Conservation (phyloP, 1,140 invertebrate species). For the Odontomachus brunneus region DNA sequence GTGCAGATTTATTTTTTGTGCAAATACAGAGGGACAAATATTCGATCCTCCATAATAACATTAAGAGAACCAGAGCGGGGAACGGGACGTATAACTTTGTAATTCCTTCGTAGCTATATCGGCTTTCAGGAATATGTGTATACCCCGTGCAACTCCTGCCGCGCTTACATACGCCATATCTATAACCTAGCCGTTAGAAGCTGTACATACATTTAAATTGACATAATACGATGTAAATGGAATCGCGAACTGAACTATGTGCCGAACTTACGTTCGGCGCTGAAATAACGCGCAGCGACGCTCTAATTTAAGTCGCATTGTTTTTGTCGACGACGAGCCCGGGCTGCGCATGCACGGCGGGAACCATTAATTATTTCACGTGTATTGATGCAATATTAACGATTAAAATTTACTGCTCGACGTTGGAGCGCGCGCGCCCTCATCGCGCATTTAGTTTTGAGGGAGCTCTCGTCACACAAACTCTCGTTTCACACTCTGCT, state of each 20-base stretch:
- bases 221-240: slow-evolving; percentile 1
- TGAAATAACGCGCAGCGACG: too few relatives aligned
- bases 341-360: not conserved
- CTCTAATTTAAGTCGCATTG: slow-evolving; percentile 10
- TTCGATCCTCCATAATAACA: not conserved
- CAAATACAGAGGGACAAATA: not conserved
- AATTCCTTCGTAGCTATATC: not conserved
- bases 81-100: not conserved
- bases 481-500: too few relatives aligned
- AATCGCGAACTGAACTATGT: not conserved
- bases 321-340: slow-evolving; percentile 15
- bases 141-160: not conserved
- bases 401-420: not conserved
- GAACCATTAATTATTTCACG: slow-evolving; percentile 29
- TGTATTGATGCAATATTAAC: slow-evolving; percentile 16
- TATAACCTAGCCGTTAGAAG: not conserved
- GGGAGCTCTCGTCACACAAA: too few relatives aligned
- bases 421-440: not conserved
- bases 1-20: not conserved
- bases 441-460: not conserved
- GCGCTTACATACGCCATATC: not conserved
- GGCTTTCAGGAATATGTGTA: not conserved
- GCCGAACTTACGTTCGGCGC: not conserved
- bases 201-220: not conserved
- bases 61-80: not conserved